Evolutionary conservation across 1,140 invertebrate genomes (phyloP).

Genomic region (Batillaria attramentaria): DNA sequence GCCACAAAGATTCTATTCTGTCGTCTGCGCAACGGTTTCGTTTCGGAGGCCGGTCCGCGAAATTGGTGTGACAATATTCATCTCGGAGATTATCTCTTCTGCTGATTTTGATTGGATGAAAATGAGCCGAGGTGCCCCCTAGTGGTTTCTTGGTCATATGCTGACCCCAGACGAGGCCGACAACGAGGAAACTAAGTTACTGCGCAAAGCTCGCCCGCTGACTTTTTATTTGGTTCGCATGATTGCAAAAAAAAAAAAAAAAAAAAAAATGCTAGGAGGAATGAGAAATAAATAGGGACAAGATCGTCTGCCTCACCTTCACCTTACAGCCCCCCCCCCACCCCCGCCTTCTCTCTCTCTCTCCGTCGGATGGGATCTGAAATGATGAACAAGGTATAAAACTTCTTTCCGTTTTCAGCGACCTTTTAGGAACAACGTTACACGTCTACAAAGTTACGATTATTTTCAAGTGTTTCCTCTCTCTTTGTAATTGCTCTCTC

Average conservation of each 20-base stretch:
- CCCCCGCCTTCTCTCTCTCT: no score
- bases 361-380: no score
- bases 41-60: not conserved
- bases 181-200: not conserved
- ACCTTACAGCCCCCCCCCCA: no score
- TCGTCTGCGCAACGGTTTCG: not conserved
- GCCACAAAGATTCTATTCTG: not conserved
- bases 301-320: not conserved
- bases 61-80: slow-evolving; percentile 35
- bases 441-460: no score
- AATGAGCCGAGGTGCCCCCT: slow-evolving; percentile 10
- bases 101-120: slow-evolving; percentile 23
- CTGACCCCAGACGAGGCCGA: not conserved
- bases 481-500: no score
- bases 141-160: not conserved
- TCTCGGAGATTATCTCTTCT: slow-evolving; percentile 23
- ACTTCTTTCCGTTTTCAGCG: no score
- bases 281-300: not conserved
- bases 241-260: not conserved
- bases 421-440: no score
- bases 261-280: not conserved
- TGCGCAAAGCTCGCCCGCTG: not conserved
- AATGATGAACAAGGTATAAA: no score
- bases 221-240: slow-evolving; percentile 1
- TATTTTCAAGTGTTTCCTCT: no score